Evolutionary conservation across 2,888 invertebrate species (phyloP).

Genomic region (Sarcophaga caerulescens): DNA sequence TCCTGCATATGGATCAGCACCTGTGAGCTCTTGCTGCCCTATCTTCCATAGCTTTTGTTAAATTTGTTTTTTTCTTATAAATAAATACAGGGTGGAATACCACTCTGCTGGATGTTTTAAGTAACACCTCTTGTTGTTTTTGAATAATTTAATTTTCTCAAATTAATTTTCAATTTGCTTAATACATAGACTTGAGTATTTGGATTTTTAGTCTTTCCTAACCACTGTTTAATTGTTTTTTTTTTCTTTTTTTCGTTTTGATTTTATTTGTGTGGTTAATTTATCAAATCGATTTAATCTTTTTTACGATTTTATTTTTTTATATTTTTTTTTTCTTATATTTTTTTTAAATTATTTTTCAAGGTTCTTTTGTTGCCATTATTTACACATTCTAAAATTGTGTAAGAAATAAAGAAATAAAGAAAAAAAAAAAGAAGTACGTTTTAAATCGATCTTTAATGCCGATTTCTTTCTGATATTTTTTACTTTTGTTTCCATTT

Average conservation of each 20-base stretch:
- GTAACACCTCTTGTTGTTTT: too few relatives aligned
- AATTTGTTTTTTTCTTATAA: too few relatives aligned
- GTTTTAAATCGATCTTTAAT: constrained; percentile 3
- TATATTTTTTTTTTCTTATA: not conserved
- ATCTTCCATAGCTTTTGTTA: too few relatives aligned
- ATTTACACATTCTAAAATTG: not conserved
- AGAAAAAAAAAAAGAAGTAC: not conserved
- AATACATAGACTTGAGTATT: too few relatives aligned
- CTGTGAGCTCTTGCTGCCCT: too few relatives aligned
- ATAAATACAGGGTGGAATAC: too few relatives aligned
- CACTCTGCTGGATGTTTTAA: too few relatives aligned
- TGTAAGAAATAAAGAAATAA: not conserved
- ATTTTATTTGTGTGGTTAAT: constrained; percentile 10
- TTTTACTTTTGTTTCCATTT: not conserved
- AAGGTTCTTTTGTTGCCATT: not conserved
- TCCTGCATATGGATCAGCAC: too few relatives aligned
- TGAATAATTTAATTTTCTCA: too few relatives aligned
- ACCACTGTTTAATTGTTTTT: not conserved
- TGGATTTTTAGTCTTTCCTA: not conserved
- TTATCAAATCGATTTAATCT: not conserved
- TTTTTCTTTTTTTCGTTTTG: not conserved
- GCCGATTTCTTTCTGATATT: not conserved
- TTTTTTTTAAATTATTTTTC: not conserved
- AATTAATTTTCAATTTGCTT: too few relatives aligned
- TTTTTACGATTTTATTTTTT: not conserved